Evolutionary conservation across 2,797 vertebrate genomes (phyloP), one percentile per base, ranked within the genome.

Genomic region (Lepidocolaptes lacrymiger): DNA sequence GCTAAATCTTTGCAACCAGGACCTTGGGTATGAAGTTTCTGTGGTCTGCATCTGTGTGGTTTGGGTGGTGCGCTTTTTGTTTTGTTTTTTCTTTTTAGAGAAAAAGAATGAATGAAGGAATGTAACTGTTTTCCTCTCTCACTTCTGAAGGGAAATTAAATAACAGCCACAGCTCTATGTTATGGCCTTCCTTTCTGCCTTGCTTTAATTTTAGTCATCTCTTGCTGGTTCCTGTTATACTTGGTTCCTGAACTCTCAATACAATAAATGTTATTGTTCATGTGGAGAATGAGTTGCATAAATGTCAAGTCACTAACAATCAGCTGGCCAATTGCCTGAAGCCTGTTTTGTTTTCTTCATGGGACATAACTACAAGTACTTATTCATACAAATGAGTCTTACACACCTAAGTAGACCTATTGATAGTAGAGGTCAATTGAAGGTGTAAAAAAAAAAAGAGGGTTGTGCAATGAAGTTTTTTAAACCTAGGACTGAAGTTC

Each of bases 251-350:
- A 83, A 88, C 41, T 56, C 44, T 80, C 71, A 74, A 39, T 64
- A 95, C 78, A 94, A 92, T 89, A 89, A 89, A 77, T 67, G 78
- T 76, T 91, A 94, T 85, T 93, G 89, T 94, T 94, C 85, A 30
- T 58, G 67, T 48, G 59, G 22, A 91, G 51, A 95, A 90, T 79
- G 62, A 69, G 51, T 69, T 90, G 39, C 83, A 88, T 88, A 91
- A 89, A 89, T 81, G 73, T 93, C 82, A 97, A 93, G 28, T 76
- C 75, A 80, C 90, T 85, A 95, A 91, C 76, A 91, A 94, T 91
- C 73, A 93, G 24, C 62, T 86, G 85, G 80, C 72, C 58, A 90
- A 30, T 69, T 90, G 46, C 88, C 90, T 75, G 59, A 91, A 86
- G 51, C 24, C 11, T 27, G 55, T 92, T 91, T 90, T 92, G 41